Evolutionary conservation across 2,888 invertebrate genomes (phyloP), one percentile per base, ranked within the genome.

Genomic region (Drosophila tanythrix): DNA sequence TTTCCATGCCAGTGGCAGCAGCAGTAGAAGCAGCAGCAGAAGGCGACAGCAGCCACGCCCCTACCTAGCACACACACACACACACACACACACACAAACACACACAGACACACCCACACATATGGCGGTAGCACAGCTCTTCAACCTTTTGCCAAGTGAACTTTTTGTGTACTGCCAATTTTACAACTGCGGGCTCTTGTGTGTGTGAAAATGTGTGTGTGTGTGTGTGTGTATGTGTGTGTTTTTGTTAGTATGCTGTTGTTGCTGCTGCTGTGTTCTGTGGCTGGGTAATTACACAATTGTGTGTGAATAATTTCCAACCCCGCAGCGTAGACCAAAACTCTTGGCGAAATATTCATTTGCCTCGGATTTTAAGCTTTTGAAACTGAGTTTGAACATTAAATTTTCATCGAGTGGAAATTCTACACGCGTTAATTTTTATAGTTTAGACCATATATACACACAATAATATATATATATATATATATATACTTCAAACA

Each of bases 281-380:
- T 78, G 81, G 74, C 89, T 89, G 91, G 86, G 86, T 90, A 87
- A 90, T 87, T 87, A 87, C 85, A 90, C 86, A 74, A 82, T 88
- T 85, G 81, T 87, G 83, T 90, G 90, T 87, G 90, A 90, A 90
- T 90, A 90, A 88, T 88, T 90, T 90, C 55, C 66, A 88, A 81
- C 79, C 90, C 79, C 71, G 53, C 52, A 56, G 43, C 59, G 43
- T 50, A 31, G 50, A 80, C 53, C 43, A 46, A 67, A 64, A 60
- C 59, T 70, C 56, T 53, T 52, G 15, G 29, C 66, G 15, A 70
- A 67, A 53, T 58, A 58, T 69, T 53, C 35, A 52, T 57, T 69
- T 38, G 40, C 46, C 18, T 68, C 56, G 46, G 51, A 29, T 74
- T 75, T 58, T 11, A 27, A 33, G n/a, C 64, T 31, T 38, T 63